Percentiles rank a stretch among this genome's conserved stretches.
phyloP scores from a whole-genome alignment of 2,797 vertebrate species.

The Scleropages formosus region DNA sequence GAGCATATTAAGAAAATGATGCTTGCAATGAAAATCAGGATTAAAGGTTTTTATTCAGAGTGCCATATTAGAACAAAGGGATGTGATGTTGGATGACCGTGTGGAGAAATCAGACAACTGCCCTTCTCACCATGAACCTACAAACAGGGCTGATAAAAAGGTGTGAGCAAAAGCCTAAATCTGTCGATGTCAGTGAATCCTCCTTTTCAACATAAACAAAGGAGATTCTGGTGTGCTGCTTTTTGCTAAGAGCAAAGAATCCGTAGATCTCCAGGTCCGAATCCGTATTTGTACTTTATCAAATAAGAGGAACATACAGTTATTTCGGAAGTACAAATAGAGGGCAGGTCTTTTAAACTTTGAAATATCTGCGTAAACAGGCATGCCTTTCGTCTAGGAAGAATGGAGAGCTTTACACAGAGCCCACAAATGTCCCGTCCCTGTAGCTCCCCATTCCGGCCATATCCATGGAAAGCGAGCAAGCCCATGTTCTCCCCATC shows the following conservation, averaged over 20 bases:
- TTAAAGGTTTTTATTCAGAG: constrained; percentile 72
- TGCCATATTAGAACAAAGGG: constrained; percentile 74
- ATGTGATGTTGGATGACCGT: background rate
- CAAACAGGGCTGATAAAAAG: background rate
- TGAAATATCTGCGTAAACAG: no score
- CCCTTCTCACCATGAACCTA: background rate
- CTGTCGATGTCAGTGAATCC: background rate
- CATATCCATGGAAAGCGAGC: no score
- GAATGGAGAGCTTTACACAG: background rate
- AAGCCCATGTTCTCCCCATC: background rate
- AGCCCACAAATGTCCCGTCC: background rate
- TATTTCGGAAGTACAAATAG: no score
- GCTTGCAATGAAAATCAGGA: constrained; percentile 72
- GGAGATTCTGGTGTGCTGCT: no score
- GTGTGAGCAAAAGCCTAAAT: background rate
- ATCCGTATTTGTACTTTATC: background rate
- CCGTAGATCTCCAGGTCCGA: no score
- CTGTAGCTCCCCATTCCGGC: background rate
- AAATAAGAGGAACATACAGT: background rate
- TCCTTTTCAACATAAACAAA: no score
- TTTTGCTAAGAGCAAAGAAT: no score
- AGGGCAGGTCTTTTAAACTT: no score
- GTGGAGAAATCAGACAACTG: background rate
- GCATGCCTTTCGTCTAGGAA: no score
- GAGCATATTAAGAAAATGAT: constrained; percentile 78